Evolutionary conservation across 2,797 vertebrate species (phyloP).

Genomic region (Clamator glandarius): DNA sequence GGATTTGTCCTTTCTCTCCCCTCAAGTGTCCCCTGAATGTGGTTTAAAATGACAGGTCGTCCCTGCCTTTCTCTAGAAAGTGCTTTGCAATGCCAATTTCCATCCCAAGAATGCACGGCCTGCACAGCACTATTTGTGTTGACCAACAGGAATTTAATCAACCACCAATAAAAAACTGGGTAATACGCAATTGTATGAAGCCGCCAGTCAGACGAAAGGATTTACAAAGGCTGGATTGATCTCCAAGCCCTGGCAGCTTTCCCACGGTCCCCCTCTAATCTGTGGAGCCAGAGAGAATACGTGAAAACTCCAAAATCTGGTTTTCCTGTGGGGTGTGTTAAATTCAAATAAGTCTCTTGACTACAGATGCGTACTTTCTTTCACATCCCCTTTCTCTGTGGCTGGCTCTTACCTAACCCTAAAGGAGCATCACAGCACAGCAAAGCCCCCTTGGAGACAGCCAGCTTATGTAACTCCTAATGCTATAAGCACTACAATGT

Average conservation of each 20-base stretch:
- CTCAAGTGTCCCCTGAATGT: neutral
- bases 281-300: slow-evolving; percentile 20
- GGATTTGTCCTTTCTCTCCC: neutral
- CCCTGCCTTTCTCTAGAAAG: slow-evolving; percentile 27
- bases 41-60: slow-evolving; percentile 16
- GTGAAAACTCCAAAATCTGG: slow-evolving; percentile 11
- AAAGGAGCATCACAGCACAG: slow-evolving; percentile 45
- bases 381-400: rapidly evolving
- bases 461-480: slow-evolving; percentile 53
- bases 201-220: slow-evolving; percentile 70
- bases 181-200: slow-evolving; percentile 69
- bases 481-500: slow-evolving; percentile 50
- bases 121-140: slow-evolving; percentile 64
- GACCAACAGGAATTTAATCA: slow-evolving; percentile 74
- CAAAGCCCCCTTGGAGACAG: slow-evolving; percentile 32
- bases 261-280: slow-evolving; percentile 68
- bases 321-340: neutral
- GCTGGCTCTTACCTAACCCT: slow-evolving; percentile 36
- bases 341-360: neutral
- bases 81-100: slow-evolving; percentile 43
- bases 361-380: neutral
- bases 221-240: slow-evolving; percentile 72
- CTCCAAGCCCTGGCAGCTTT: slow-evolving; percentile 72
- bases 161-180: slow-evolving; percentile 70
- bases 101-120: neutral